A percentile compares a stretch with the other conserved stretches of the same genome.
Conservation (phyloP, 2,113 vertebrate species). For the Orcinus orca region DNA sequence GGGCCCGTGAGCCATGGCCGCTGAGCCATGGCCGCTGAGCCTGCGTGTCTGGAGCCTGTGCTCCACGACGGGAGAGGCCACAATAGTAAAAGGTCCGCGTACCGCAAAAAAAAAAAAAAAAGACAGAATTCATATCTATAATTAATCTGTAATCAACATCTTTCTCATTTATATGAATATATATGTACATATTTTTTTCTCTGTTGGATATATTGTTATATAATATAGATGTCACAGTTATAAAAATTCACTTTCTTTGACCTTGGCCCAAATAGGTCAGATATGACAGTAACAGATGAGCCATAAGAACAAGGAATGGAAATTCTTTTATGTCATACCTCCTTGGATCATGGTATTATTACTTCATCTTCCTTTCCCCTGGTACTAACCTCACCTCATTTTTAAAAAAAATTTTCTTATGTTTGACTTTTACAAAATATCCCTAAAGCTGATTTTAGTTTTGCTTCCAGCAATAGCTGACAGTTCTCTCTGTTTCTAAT, state of each 20-base stretch:
- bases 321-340: not conserved
- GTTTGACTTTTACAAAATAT: conserved; percentile 8
- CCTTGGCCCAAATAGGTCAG: not conserved
- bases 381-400: not conserved
- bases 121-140: conserved; percentile 3
- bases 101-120: not conserved
- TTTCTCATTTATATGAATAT: not conserved
- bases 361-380: not conserved
- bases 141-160: conserved; percentile 2
- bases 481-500: conserved; percentile 43
- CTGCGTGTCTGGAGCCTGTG: too few species aligned
- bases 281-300: not conserved
- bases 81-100: too few species aligned
- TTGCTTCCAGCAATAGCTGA: conserved; percentile 46
- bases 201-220: not conserved
- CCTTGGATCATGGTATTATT: not conserved
- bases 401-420: not conserved
- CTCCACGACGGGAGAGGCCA: too few species aligned
- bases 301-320: not conserved
- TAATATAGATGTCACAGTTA: not conserved
- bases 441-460: not conserved
- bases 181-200: not conserved
- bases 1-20: too few species aligned
- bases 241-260: not conserved
- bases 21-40: too few species aligned